Evolutionary conservation across 2,113 vertebrate species (phyloP).

Genomic region (Alectura lathami): DNA sequence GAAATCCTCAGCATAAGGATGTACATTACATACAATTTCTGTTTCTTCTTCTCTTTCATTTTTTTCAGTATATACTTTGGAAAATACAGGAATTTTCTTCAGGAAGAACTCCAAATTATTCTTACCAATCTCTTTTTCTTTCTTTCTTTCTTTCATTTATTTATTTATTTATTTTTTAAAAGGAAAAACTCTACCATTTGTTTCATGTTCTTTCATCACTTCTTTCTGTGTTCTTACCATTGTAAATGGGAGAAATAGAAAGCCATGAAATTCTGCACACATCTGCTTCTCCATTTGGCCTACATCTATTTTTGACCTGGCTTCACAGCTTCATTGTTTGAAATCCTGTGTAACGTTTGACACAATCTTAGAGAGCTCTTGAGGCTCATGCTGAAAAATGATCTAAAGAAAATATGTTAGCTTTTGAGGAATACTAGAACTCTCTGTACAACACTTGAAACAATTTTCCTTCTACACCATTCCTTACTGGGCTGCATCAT

Average conservation of each 20-base stretch:
- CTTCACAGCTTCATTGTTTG: not conserved
- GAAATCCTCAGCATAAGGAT: not conserved
- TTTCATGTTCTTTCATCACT: slow-evolving; percentile 11
- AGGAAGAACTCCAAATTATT: not conserved
- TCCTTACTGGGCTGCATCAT: not conserved
- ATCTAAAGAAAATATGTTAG: not conserved
- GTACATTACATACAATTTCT: not conserved
- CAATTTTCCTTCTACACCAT: not conserved
- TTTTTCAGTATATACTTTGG: not conserved
- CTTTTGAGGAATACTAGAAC: slow-evolving; percentile 28
- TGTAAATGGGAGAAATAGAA: not conserved
- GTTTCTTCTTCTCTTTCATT: not conserved
- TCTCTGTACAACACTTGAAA: slow-evolving; percentile 14
- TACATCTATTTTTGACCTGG: slow-evolving; percentile 39
- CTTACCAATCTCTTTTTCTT: not conserved
- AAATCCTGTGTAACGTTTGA: not conserved
- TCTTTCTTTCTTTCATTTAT: no score
- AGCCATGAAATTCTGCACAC: not conserved
- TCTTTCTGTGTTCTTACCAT: not conserved
- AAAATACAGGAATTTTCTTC: not conserved
- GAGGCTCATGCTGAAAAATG: not conserved
- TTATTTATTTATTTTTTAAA: not conserved
- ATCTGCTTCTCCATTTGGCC: not conserved
- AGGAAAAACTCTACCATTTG: not conserved
- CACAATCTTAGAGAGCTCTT: not conserved